Evolutionary conservation across 2,888 invertebrate genomes (phyloP).

Genomic region (Pycnomerus fuliginosus): DNA sequence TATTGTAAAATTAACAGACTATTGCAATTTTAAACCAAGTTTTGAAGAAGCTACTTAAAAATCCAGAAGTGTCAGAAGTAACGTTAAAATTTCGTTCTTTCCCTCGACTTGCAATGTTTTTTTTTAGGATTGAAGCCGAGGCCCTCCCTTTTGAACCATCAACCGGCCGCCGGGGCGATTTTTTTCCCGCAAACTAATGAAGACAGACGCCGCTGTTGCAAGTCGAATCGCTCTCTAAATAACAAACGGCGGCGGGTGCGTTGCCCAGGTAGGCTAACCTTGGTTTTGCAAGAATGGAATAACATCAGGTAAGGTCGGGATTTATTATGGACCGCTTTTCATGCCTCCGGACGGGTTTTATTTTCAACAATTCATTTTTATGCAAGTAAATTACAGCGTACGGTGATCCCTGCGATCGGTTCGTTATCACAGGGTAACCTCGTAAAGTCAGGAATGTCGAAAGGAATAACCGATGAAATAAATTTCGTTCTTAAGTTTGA

Average conservation of each 20-base stretch:
- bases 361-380: constrained; percentile 22
- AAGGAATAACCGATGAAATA: background rate
- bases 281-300: constrained; percentile 47
- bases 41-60: too few relatives aligned
- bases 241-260: constrained; percentile 41
- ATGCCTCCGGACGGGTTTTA: constrained; percentile 22
- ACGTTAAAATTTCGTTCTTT: too few relatives aligned
- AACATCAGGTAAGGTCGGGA: constrained; percentile 43
- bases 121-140: too few relatives aligned
- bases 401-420: background rate
- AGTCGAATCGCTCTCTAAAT: constrained; percentile 41
- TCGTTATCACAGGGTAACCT: too few relatives aligned
- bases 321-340: constrained; percentile 42
- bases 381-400: background rate
- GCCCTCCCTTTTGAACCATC: too few relatives aligned
- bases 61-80: too few relatives aligned
- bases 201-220: constrained; percentile 21
- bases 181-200: constrained; percentile 23
- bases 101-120: too few relatives aligned
- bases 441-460: too few relatives aligned
- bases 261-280: constrained; percentile 48
- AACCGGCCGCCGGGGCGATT: too few relatives aligned
- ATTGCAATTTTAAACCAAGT: too few relatives aligned
- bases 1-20: too few relatives aligned
- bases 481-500: background rate